Conservation (phyloP, 2,797 vertebrate genomes). For the Microcaecilia unicolor region DNA sequence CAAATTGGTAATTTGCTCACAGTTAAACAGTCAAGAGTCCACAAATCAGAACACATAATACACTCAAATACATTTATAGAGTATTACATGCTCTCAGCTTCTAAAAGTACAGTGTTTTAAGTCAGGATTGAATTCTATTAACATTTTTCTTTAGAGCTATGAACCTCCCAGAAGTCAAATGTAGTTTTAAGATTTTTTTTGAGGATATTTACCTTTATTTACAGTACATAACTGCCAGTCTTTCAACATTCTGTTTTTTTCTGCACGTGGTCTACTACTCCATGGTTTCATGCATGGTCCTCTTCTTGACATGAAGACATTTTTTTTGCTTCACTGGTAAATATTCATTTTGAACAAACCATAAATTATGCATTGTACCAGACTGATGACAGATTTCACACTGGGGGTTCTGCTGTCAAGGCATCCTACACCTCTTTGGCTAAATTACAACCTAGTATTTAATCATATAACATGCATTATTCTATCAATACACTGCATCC, state of each 20-base stretch:
- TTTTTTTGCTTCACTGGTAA: slow-evolving; percentile 15
- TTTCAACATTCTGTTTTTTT: slow-evolving; percentile 3
- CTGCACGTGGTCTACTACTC: neutral
- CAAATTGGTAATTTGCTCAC: slow-evolving; percentile 56
- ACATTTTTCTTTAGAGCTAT: no score
- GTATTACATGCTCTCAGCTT: slow-evolving; percentile 44
- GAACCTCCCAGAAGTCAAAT: no score
- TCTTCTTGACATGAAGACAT: neutral
- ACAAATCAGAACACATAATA: slow-evolving; percentile 34
- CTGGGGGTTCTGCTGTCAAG: slow-evolving; percentile 4
- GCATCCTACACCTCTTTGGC: neutral
- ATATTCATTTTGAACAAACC: neutral
- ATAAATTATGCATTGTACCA: neutral
- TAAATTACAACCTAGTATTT: neutral
- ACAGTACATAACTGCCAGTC: no score
- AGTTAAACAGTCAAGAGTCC: slow-evolving; percentile 33
- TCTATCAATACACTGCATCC: neutral
- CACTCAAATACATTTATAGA: slow-evolving; percentile 54
- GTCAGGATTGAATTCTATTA: slow-evolving; percentile 19
- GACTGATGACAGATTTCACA: slow-evolving; percentile 7
- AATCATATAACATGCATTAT: neutral
- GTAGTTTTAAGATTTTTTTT: slow-evolving; percentile 30
- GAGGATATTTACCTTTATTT: no score
- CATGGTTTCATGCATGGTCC: neutral
- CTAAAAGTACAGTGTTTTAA: slow-evolving; percentile 25